Conservation (phyloP, 2,113 vertebrate genomes). For the Bungarus multicinctus region DNA sequence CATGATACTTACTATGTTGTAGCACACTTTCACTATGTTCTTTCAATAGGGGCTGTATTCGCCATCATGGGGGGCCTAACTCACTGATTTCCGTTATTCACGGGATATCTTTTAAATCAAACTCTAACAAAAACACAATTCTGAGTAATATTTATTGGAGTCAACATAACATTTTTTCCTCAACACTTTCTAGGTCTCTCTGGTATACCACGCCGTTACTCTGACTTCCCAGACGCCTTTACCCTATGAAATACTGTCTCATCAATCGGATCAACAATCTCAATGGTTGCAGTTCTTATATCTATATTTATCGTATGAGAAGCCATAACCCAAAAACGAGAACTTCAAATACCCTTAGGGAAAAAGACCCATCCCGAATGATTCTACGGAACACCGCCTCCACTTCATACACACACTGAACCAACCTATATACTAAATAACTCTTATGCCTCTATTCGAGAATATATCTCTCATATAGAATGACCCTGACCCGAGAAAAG, state of each 20-base stretch:
- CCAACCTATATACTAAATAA: background rate
- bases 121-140: constrained; percentile 12
- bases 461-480: accelerated
- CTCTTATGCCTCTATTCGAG: no score
- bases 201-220: background rate
- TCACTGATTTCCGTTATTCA: constrained; percentile 20
- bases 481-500: background rate
- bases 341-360: accelerated
- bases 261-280: background rate
- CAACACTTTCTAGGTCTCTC: background rate
- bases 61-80: background rate
- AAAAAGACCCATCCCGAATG: background rate
- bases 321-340: constrained; percentile 12
- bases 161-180: background rate
- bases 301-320: constrained; percentile 22
- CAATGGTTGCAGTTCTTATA: background rate
- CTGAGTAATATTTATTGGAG: background rate
- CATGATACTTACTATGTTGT: background rate
- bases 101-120: background rate
- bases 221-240: background rate
- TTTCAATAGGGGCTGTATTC: background rate
- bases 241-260: constrained; percentile 1
- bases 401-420: constrained; percentile 17
- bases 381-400: background rate
- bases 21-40: background rate